phyloP scores from a whole-genome alignment of 92 coral and sea anemone genomes.

The Porites divaricata region DNA sequence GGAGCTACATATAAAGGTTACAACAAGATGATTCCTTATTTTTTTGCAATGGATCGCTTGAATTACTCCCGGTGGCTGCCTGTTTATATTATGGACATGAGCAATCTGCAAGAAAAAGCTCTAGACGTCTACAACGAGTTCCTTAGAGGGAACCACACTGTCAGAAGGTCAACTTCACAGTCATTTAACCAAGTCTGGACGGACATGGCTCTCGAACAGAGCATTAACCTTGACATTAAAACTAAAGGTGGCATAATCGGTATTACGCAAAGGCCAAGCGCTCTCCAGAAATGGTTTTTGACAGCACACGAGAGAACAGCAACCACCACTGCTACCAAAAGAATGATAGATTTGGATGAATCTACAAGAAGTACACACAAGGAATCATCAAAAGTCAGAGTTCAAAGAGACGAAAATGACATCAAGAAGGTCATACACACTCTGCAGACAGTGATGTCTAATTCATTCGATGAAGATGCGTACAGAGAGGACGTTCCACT shows the following conservation, averaged over 20 bases:
- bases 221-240: slow-evolving; percentile 60
- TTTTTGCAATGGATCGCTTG: no score
- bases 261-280: slow-evolving; percentile 54
- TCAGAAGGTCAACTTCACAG: slow-evolving; percentile 47
- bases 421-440: no score
- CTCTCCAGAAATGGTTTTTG: slow-evolving; percentile 42
- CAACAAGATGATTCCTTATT: slow-evolving; percentile 59
- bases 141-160: slow-evolving; percentile 46
- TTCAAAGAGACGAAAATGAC: no score
- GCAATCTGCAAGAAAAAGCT: no score
- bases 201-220: slow-evolving; percentile 66
- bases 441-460: no score
- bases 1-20: slow-evolving; percentile 47
- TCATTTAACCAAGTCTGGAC: slow-evolving; percentile 59
- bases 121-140: slow-evolving; percentile 59
- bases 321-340: slow-evolving; percentile 47
- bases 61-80: no score
- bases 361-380: slow-evolving; percentile 27
- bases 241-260: slow-evolving; percentile 67
- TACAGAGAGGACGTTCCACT: no score
- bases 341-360: slow-evolving; percentile 31
- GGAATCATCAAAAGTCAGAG: slow-evolving; percentile 13
- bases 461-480: no score
- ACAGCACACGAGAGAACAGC: slow-evolving; percentile 44
- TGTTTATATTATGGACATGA: no score